Conservation (phyloP, 2,113 vertebrate species). For the Syrmaticus mikado region DNA sequence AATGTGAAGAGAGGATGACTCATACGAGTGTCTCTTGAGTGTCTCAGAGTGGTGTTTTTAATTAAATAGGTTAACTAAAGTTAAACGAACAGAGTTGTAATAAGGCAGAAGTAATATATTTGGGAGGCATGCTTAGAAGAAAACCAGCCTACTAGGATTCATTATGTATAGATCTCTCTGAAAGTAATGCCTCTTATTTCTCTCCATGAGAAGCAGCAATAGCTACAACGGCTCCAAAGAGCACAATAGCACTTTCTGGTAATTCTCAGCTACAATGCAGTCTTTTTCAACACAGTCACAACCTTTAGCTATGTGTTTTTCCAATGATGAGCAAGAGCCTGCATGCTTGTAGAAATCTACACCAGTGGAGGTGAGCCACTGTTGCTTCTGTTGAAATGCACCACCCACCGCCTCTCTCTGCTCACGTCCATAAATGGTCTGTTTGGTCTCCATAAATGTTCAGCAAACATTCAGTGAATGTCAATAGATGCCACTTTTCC, state of each 20-base stretch:
- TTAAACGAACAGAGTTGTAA: background rate
- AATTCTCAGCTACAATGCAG: background rate
- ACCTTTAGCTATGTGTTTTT: no score
- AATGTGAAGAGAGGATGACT: background rate
- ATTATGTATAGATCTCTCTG: background rate
- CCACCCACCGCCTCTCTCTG: no score
- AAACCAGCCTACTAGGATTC: background rate
- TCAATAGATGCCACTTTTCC: no score
- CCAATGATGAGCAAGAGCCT: no score
- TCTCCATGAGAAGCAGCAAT: background rate
- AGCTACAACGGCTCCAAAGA: background rate
- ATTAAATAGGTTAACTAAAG: background rate
- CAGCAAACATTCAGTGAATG: no score
- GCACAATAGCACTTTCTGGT: background rate
- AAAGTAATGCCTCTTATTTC: background rate
- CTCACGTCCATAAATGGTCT: no score
- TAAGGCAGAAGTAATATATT: background rate
- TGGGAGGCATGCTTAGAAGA: background rate
- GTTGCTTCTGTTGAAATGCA: no score
- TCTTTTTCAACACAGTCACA: no score
- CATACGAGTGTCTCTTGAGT: background rate
- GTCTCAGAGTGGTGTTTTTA: background rate
- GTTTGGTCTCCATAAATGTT: no score
- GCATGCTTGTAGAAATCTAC: no score
- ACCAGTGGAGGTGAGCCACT: no score